Evolutionary conservation across 2,797 vertebrate genomes (phyloP).

Genomic region (Petrocephalus sullivani): DNA sequence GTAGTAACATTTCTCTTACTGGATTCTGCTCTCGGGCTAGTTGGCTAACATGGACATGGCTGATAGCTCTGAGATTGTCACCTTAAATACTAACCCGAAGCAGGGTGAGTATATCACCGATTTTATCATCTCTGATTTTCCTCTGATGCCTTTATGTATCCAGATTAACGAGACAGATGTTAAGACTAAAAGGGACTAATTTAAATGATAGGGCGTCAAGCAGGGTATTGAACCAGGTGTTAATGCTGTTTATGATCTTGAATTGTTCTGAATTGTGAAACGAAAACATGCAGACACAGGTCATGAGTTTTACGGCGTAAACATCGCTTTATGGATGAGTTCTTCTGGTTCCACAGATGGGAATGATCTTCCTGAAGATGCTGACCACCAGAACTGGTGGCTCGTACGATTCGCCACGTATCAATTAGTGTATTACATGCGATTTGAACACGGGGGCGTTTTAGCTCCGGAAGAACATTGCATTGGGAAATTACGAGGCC

Average conservation of each 20-base stretch:
- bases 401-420: slow-evolving; percentile 48
- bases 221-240: background rate
- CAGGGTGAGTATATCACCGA: background rate
- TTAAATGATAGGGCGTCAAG: background rate
- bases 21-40: too few species aligned
- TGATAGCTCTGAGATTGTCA: background rate
- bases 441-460: slow-evolving; percentile 56
- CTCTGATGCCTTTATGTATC: background rate
- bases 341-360: slow-evolving; percentile 42
- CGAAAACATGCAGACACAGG: background rate
- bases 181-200: background rate
- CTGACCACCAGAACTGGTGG: slow-evolving; percentile 44
- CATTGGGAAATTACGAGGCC: slow-evolving; percentile 35
- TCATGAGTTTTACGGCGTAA: background rate
- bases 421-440: slow-evolving; percentile 57
- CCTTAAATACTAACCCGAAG: background rate
- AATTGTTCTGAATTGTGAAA: background rate
- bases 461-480: slow-evolving; percentile 43
- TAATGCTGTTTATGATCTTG: background rate
- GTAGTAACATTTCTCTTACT: too few species aligned
- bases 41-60: background rate
- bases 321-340: background rate
- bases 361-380: slow-evolving; percentile 50
- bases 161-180: background rate
- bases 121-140: background rate